These are phyloP conservation scores for Cinclus cinclus DNA, from an alignment of 2,113 vertebrate genomes.

Conservation along the genomic window DNA sequence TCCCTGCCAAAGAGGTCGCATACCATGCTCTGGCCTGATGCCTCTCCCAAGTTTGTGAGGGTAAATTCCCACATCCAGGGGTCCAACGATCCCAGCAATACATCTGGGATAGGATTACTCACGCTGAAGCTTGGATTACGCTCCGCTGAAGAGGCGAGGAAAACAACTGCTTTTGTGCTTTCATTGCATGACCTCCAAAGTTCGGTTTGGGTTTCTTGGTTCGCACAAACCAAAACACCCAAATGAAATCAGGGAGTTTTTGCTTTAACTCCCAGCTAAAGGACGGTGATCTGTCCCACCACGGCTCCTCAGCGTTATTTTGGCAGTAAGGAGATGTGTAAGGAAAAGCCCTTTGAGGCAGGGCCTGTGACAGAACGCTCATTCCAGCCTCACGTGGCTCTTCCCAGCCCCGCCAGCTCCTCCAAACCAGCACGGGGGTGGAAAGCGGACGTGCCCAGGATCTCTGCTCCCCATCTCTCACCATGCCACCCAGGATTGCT, in stretches of 20 bases:
- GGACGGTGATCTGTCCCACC: neutral
- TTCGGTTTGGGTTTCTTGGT: slow-evolving; percentile 23
- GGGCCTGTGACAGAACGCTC: neutral
- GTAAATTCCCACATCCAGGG: slow-evolving; percentile 65
- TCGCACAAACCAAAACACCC: neutral
- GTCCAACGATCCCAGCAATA: slow-evolving; percentile 5
- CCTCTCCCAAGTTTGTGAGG: slow-evolving; percentile 56
- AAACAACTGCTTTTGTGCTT: slow-evolving; percentile 43
- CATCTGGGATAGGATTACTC: slow-evolving; percentile 46
- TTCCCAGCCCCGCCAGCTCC: neutral
- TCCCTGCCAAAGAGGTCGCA: slow-evolving; percentile 66
- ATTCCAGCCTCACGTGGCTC: too few relatives aligned
- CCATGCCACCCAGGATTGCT: rapidly evolving
- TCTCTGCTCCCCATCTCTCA: neutral
- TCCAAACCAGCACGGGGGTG: neutral
- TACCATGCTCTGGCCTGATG: slow-evolving; percentile 43
- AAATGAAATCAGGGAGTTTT: neutral
- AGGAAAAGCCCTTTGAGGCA: slow-evolving; percentile 33
- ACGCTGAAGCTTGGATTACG: neutral
- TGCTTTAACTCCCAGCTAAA: neutral
- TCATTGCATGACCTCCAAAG: slow-evolving; percentile 30
- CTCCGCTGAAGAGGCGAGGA: slow-evolving; percentile 31
- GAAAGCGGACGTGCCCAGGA: rapidly evolving
- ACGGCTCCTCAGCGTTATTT: neutral
- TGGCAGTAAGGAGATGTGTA: neutral